Evolutionary conservation across 2,888 invertebrate species (phyloP), one percentile per base, ranked within the genome.

Genomic region (Argyra leucocephala): DNA sequence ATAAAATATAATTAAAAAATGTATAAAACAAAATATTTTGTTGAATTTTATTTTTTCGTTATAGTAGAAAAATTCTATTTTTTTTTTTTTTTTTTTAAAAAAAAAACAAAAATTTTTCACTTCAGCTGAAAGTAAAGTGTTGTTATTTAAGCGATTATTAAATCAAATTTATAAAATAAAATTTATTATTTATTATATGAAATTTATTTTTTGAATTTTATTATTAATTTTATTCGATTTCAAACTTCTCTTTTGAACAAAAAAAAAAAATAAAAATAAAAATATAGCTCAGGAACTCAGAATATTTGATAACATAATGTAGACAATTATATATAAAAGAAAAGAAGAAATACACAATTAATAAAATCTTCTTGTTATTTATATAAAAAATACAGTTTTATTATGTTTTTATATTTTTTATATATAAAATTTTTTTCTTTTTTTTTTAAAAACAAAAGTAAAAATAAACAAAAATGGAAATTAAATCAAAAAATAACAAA

Each of bases 51-150:
- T 48, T 48, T 48, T 48, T 48, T 48, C 48, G 48, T n/a, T 48
- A 48, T 48, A 48, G 48, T 48, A 48, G 48, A 48, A 48, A 48
- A 48, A 5, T 48, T 48, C 18, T 18, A 15, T 31, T 31, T 31
- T 26, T 26, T 26, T 26, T 26, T 26, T 26, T 26, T 31, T 7
- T 31, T 12, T 31, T 31, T 12, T 31, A 12, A 31, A n/a, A n/a
- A 31, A 10, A 31, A 31, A 31, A 7, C 31, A 31, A 31, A 31
- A n/a, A n/a, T n/a, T n/a, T 31, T 66, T 65, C 65, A 65, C 64
- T 66, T 66, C 62, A 67, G 66, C 64, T 67, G 67, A 66, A 67
- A 66, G 67, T 66, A 65, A 67, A 65, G 12, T 15, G 63, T 66
- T 64, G 63, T 63, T 62, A 23, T 15, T 22, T 59, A 23, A 59